Evolutionary conservation across 1,140 invertebrate genomes (phyloP).

Genomic region (Oreohelix idahoensis): DNA sequence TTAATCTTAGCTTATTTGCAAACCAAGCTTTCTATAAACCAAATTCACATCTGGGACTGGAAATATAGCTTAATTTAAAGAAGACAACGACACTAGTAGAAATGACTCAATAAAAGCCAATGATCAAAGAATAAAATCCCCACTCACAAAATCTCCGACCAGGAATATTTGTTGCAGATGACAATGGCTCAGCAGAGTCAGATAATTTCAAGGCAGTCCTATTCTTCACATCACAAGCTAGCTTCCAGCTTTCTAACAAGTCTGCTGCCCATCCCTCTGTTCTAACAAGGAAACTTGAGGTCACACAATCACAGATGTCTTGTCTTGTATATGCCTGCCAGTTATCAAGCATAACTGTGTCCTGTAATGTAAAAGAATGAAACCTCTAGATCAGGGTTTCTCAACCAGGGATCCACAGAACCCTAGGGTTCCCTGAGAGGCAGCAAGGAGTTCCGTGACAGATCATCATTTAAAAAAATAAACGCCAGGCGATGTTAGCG

Average conservation of each 20-base stretch:
- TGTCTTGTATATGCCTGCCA: background rate
- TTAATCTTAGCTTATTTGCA: background rate
- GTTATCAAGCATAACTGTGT: background rate
- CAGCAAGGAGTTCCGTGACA: too few relatives aligned
- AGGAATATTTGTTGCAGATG: background rate
- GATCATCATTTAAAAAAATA: too few relatives aligned
- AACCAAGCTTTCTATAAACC: background rate
- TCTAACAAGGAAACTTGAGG: background rate
- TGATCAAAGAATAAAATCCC: background rate
- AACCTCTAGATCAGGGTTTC: background rate
- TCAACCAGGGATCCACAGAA: background rate
- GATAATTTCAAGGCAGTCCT: background rate
- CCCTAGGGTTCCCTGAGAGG: too few relatives aligned
- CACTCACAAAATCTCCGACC: background rate
- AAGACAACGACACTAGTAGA: background rate
- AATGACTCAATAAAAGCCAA: background rate
- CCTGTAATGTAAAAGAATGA: background rate
- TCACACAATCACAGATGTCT: background rate
- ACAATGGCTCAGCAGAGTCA: too few relatives aligned
- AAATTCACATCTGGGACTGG: background rate
- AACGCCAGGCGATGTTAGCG: too few relatives aligned
- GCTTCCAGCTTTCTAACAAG: conserved; percentile 2
- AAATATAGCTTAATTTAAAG: too few relatives aligned
- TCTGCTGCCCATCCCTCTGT: background rate
- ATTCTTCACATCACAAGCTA: background rate